Evolutionary conservation across 2,888 invertebrate genomes (phyloP).

Genomic region (Brachycybe producta): DNA sequence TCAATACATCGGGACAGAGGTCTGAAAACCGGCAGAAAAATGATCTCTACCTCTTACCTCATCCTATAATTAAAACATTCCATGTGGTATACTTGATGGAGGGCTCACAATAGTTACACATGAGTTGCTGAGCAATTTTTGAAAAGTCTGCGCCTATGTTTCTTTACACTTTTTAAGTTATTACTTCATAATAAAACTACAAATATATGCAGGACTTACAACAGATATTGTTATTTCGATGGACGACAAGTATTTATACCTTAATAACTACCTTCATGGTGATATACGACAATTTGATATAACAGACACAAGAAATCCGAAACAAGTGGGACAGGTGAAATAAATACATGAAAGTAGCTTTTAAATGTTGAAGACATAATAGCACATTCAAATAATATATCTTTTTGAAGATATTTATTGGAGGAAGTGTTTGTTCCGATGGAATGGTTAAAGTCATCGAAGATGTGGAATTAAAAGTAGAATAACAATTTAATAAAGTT

Average conservation of each 20-base stretch:
- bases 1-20: too few species aligned
- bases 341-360: background rate
- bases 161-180: too few species aligned
- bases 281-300: conserved; percentile 94
- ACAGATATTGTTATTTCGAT: conserved; percentile 87
- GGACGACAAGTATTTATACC: conserved; percentile 83
- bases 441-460: conserved; percentile 58
- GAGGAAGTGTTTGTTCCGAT: conserved; percentile 63
- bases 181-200: too few species aligned
- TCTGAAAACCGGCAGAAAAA: too few species aligned
- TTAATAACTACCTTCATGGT: conserved; percentile 82
- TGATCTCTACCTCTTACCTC: too few species aligned
- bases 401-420: conserved; percentile 51
- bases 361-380: background rate
- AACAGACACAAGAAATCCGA: conserved; percentile 62
- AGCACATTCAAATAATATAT: too few species aligned
- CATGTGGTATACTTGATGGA: too few species aligned
- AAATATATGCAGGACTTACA: conserved; percentile 53
- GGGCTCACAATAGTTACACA: too few species aligned
- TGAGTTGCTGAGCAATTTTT: too few species aligned
- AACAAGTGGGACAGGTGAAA: conserved; percentile 54
- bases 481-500: conserved; percentile 76
- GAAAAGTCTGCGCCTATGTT: too few species aligned
- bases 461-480: conserved; percentile 58
- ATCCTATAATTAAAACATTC: too few species aligned